Percentiles rank a stretch among this genome's conserved stretches.
These are phyloP conservation scores for Datnioides undecimradiatus DNA, from an alignment of 2,113 vertebrate genomes.

Conservation along the genomic window DNA sequence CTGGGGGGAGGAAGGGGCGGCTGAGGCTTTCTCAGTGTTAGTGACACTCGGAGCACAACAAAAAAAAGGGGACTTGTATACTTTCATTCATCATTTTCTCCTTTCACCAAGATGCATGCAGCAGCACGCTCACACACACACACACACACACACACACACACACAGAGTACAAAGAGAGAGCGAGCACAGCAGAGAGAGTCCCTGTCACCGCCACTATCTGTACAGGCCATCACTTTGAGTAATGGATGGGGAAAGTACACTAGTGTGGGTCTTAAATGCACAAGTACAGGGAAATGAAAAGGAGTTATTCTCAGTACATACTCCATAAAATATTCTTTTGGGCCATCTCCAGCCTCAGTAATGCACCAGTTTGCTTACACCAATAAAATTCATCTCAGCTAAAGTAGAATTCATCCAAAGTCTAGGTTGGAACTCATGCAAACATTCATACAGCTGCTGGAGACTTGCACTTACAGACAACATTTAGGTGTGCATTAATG, in stretches of 20 bases:
- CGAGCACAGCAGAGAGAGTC: not conserved
- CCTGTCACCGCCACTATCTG: constrained; percentile 1
- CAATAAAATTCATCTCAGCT: not conserved
- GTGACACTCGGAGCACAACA: not conserved
- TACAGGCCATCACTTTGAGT: constrained; percentile 1
- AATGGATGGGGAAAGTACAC: constrained; percentile 4
- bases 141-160: not conserved
- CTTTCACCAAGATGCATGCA: not conserved
- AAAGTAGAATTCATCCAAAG: not conserved
- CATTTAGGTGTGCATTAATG: not conserved
- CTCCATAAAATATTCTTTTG: not conserved
- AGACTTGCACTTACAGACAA: not conserved
- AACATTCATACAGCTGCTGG: not conserved
- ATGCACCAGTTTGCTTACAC: not conserved
- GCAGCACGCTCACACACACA: constrained; percentile 3
- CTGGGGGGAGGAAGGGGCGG: no score
- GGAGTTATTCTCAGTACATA: not conserved
- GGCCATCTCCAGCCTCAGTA: not conserved
- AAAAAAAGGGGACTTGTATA: constrained; percentile 9
- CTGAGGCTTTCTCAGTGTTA: not conserved
- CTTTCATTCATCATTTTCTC: constrained; percentile 11
- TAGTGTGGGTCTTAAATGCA: not conserved
- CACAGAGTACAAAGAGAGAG: not conserved
- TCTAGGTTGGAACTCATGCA: not conserved
- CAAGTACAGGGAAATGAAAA: constrained; percentile 7